Conservation (phyloP, 2,797 vertebrate genomes). For the Enoplosus armatus region DNA sequence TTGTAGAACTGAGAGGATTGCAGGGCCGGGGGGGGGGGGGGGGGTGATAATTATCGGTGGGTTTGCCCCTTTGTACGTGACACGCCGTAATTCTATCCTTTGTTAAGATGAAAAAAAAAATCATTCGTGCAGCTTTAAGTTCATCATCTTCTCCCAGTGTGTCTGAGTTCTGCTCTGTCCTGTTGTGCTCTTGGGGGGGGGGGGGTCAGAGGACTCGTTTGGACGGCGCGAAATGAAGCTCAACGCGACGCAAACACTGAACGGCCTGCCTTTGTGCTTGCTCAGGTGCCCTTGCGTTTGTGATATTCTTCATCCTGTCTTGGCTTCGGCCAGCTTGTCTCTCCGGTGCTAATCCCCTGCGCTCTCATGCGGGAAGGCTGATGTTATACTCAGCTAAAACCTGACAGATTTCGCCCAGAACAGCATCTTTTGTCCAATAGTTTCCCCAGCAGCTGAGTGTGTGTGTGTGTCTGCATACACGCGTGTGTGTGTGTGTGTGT, state of each 20-base stretch:
- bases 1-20: not conserved
- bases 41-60: not conserved
- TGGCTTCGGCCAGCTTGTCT: constrained; percentile 47
- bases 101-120: not conserved
- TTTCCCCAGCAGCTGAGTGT: constrained; percentile 26
- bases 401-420: constrained; percentile 46
- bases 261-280: constrained; percentile 29
- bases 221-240: constrained; percentile 17
- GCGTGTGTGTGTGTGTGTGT: not conserved
- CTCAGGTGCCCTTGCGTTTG: constrained; percentile 50
- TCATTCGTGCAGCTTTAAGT: not conserved
- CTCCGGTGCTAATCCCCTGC: constrained; percentile 47
- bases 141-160: not conserved
- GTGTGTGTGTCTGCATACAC: not conserved
- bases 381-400: constrained; percentile 62
- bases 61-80: not conserved
- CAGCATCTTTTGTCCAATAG: constrained; percentile 51
- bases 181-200: not conserved
- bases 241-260: constrained; percentile 10
- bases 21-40: no score
- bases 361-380: constrained; percentile 34
- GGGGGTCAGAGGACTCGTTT: constrained; percentile 3
- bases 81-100: not conserved
- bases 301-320: constrained; percentile 55
- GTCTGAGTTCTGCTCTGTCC: no score